Evolutionary conservation across 2,797 vertebrate species (phyloP).

Genomic region (Peromyscus melanophrys): DNA sequence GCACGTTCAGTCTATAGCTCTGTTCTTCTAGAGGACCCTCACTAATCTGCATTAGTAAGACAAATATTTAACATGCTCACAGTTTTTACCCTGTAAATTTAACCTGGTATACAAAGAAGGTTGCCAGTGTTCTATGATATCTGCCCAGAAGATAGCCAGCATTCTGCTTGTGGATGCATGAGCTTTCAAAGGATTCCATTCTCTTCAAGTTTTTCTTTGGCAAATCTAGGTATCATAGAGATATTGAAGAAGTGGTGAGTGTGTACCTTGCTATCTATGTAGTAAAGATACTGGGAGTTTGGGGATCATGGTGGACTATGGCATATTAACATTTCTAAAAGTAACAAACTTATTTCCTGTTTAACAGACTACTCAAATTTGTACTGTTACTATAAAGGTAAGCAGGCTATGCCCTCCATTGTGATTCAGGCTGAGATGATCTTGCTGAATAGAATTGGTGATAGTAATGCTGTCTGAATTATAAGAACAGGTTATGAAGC

Average conservation of each 20-base stretch:
- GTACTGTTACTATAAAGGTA: background rate
- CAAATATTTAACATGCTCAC: background rate
- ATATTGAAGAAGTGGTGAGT: background rate
- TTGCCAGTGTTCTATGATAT: background rate
- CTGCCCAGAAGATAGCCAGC: background rate
- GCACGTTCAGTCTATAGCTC: background rate
- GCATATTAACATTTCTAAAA: background rate
- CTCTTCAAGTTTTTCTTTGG: background rate
- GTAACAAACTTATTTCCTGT: background rate
- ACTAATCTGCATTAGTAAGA: background rate
- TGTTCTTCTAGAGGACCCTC: background rate
- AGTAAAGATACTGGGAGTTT: background rate
- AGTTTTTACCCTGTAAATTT: background rate
- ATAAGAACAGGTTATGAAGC: background rate
- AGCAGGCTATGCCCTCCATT: background rate
- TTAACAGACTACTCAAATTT: background rate
- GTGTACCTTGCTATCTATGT: background rate
- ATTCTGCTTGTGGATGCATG: background rate
- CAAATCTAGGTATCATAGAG: background rate
- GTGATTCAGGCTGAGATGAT: background rate
- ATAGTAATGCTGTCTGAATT: background rate
- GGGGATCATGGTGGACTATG: background rate
- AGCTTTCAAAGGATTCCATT: background rate
- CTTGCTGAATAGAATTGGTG: background rate
- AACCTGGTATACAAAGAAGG: too few species aligned